These are phyloP conservation scores for Muntiacus reevesi DNA, from an alignment of 2,113 vertebrate genomes.

Conservation along the genomic window DNA sequence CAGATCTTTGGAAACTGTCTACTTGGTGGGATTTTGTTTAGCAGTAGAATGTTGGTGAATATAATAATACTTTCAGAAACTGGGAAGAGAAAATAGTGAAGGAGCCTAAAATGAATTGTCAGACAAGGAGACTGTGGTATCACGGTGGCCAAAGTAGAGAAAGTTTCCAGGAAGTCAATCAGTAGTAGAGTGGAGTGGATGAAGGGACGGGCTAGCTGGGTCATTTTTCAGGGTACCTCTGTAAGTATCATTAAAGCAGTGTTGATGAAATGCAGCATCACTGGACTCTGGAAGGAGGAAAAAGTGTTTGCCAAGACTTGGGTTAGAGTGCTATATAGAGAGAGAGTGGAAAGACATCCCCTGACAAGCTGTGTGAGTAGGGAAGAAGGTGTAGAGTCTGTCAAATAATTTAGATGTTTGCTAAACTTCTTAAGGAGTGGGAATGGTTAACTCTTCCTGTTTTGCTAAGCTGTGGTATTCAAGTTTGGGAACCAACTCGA, in stretches of 20 bases:
- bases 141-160: background rate
- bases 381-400: background rate
- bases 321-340: fast-evolving
- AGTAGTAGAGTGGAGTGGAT: background rate
- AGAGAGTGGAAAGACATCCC: background rate
- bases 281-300: background rate
- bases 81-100: background rate
- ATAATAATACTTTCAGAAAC: background rate
- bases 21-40: background rate
- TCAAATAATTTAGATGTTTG: background rate
- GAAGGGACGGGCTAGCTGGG: background rate
- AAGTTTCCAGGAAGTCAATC: background rate
- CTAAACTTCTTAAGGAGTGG: background rate
- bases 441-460: background rate
- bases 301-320: background rate
- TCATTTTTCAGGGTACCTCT: background rate
- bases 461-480: background rate
- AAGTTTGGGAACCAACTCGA: background rate
- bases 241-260: background rate
- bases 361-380: background rate
- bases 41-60: background rate
- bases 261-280: background rate
- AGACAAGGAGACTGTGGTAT: background rate
- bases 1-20: background rate
- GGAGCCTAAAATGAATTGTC: background rate